A percentile compares a stretch with the other conserved stretches of the same genome.
These are phyloP conservation scores for Ormyrus nitidulus DNA, from an alignment of 2,888 invertebrate species.

Conservation along the genomic window DNA sequence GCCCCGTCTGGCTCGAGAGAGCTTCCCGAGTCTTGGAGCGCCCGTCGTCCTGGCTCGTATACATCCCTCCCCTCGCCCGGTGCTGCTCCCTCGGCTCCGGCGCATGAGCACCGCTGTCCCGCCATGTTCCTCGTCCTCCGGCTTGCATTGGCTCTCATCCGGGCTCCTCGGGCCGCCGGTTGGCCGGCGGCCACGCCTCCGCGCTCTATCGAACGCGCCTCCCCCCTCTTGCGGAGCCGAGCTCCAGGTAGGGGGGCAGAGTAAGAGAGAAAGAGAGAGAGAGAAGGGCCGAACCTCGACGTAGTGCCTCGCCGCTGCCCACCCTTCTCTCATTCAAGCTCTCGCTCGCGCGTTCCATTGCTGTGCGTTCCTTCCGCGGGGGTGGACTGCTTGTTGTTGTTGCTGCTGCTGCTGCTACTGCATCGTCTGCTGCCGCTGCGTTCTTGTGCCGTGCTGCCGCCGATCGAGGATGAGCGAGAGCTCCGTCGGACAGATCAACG, in stretches of 20 bases:
- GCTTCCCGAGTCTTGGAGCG: no score
- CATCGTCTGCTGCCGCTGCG: neutral
- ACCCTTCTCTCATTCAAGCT: slow-evolving; percentile 32
- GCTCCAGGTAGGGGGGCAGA: neutral
- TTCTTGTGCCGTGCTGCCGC: neutral
- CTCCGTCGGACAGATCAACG: no score
- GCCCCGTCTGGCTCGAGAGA: neutral
- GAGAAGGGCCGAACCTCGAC: neutral
- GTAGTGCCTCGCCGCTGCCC: slow-evolving; percentile 27
- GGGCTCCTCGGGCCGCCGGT: slow-evolving; percentile 11
- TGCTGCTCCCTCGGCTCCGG: neutral
- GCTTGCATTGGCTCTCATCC: slow-evolving; percentile 45
- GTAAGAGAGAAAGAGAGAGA: neutral
- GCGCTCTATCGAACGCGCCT: neutral
- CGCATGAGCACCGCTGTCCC: slow-evolving; percentile 51
- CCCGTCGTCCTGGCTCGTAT: no score
- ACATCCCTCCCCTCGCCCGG: neutral
- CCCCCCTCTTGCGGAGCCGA: neutral
- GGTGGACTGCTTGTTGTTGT: slow-evolving; percentile 34
- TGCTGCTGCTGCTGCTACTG: no score
- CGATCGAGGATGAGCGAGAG: no score
- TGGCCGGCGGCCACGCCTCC: slow-evolving; percentile 28
- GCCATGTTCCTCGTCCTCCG: slow-evolving; percentile 28
- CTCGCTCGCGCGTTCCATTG: slow-evolving; percentile 38
- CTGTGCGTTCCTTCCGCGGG: slow-evolving; percentile 54